Evolutionary conservation across 2,888 invertebrate genomes (phyloP), one percentile per base, ranked within the genome.

Genomic region (Stramonita haemastoma): DNA sequence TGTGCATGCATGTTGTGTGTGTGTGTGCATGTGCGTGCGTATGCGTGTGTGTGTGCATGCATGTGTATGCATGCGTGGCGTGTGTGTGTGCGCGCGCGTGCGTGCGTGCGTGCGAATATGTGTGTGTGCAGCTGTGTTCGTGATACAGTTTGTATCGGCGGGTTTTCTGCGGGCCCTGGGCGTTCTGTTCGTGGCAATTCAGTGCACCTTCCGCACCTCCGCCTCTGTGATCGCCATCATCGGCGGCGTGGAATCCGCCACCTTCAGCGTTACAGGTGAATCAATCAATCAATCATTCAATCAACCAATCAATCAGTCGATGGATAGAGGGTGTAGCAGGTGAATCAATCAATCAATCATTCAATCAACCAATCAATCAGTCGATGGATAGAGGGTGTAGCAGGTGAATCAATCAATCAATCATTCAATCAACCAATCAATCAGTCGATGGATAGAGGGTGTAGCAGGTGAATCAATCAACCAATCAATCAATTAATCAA

Each of bases 161-260:
- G 73, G 73, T 1, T 73, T 73, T 22, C n/a, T 29, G 73, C 73
- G 73, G 29, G 73, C 73, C 5, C 26, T 73, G 29, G 73, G 73
- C 73, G n/a, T 73, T 11, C 22, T 73, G 22, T 73, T 73, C 73
- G n/a, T 73, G 73, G 73, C 73, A 13, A 73, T 73, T 11, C 73
- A 73, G n/a, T n/a, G 8, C n/a, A 73, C 73, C 11, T 73, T 73
- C 29, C n/a, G 26, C 22, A 11, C 73, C 73, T 73, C 73, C n/a
- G 73, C 73, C 73, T 73, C 73, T n/a, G n/a, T 73, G 73, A 73
- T 73, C n/a, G 73, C 73, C 73, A 26, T 73, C 73, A 26, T 73
- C 26, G 73, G 73, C 8, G 73, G 73, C 4, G 73, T 73, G 73
- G n/a, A 73, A n/a, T 73, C 29, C 29, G 73, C n/a, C 11, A 26